Base-by-base conservation (phyloP, 2,797 vertebrate species). In the Sylvia borin region DNA sequence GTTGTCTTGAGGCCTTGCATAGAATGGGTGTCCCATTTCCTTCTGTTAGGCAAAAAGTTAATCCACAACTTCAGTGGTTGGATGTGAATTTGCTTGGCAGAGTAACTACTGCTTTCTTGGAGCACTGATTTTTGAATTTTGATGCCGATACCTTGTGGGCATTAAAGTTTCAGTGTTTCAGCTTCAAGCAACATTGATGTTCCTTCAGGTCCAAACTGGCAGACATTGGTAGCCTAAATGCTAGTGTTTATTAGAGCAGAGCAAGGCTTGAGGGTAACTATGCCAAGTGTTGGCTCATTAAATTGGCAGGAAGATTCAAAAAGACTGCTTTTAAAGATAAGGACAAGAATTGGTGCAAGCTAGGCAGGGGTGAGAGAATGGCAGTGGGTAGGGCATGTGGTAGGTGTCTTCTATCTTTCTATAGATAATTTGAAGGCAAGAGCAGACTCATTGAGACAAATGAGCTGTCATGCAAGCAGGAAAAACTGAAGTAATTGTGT, bases 211-310 rank as follows among this genome's bases (percentile, higher is more conserved):
- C 88, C 62, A 86, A 86, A 53, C 67, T 82, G 83, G 74, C 66
- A 96, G 88, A 42, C 54, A 26, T 47, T 1, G 6, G 62, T 93
- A 93, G 64, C 78, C 72, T 86, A 88, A 74, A 58, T 86, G 70
- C 62, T 85, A 29, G 25, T 92, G 80, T 93, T 97, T 93, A 85
- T 96, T 96, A 95, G 90, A 79, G 71, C 73, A 71, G 58, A 95
- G 89, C 80, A 66, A 83, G 81, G 29, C 87, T 93, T 27, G 78
- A 79, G 89, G 90, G 62, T 91, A 54, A 18, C 92, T 87, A 0
- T 92, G 93, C 64, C 93, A 93, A 96, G 65, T 38, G 60, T 84
- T 91, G 78, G 86, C 90, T 95, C 93, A 74, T 84, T 95, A 70
- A 83, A 78, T 47, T 32, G 8, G 42, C 71, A 84, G 75, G 71